These are phyloP conservation scores for Enhydra lutris DNA, from an alignment of 2,113 vertebrate genomes.

Conservation along the genomic window DNA sequence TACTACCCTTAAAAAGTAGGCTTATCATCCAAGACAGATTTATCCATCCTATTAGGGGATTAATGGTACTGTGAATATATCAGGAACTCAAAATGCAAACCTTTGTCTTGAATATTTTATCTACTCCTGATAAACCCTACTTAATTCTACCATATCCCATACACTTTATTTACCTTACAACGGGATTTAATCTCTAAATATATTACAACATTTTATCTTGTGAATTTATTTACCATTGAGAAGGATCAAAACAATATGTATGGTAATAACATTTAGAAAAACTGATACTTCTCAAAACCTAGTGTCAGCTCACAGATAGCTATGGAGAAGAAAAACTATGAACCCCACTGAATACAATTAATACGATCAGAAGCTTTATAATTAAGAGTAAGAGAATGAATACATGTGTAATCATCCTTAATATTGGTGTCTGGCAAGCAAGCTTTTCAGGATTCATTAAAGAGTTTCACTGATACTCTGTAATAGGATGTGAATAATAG, in stretches of 20 bases:
- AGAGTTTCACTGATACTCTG: slow-evolving; percentile 76
- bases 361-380: slow-evolving; percentile 75
- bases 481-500: slow-evolving; percentile 90
- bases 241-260: slow-evolving; percentile 72
- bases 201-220: slow-evolving; percentile 40
- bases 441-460: slow-evolving; percentile 82
- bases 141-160: slow-evolving; percentile 53
- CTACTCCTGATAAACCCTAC: slow-evolving; percentile 56
- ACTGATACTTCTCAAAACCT: slow-evolving; percentile 35
- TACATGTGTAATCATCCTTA: slow-evolving; percentile 76
- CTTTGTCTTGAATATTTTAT: slow-evolving; percentile 62
- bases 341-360: slow-evolving; percentile 73
- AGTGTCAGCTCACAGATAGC: not conserved
- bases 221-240: slow-evolving; percentile 72
- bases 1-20: slow-evolving; percentile 65
- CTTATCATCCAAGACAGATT: slow-evolving; percentile 71
- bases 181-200: slow-evolving; percentile 58
- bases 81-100: slow-evolving; percentile 50
- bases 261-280: slow-evolving; percentile 64
- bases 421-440: slow-evolving; percentile 77
- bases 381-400: slow-evolving; percentile 77
- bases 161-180: slow-evolving; percentile 55
- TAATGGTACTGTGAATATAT: slow-evolving; percentile 63
- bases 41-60: slow-evolving; percentile 66
- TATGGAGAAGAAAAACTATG: slow-evolving; percentile 55